Conservation (phyloP, 2,113 vertebrate genomes). For the Sylvilagus bachmani region DNA sequence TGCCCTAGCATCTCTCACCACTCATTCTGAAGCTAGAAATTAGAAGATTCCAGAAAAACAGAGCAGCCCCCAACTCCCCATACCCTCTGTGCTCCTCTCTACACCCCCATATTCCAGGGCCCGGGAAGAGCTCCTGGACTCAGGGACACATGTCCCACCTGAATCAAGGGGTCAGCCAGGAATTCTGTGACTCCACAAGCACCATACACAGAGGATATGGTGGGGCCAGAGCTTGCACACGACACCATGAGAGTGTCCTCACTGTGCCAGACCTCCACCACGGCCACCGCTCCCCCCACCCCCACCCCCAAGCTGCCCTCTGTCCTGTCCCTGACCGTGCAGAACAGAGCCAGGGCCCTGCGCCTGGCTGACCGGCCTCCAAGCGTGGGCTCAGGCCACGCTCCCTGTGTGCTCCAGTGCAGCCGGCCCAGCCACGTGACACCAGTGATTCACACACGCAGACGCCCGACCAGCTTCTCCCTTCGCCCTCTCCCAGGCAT, state of each 20-base stretch:
- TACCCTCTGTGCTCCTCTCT: neutral
- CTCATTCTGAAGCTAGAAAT: constrained; percentile 2
- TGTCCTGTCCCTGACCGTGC: neutral
- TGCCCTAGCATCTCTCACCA: neutral
- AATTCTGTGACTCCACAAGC: neutral
- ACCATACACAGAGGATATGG: too few species aligned
- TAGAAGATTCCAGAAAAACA: neutral
- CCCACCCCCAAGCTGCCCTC: neutral
- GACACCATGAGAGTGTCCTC: neutral
- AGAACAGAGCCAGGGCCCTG: neutral
- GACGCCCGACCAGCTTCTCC: constrained; percentile 54
- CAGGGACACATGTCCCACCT: neutral
- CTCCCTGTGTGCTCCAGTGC: constrained; percentile 49
- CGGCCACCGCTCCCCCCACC: too few species aligned
- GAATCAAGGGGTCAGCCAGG: neutral
- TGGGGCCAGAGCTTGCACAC: neutral
- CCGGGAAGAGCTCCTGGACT: neutral
- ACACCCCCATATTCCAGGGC: neutral
- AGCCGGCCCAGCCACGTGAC: constrained; percentile 77
- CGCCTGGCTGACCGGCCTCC: constrained; percentile 21
- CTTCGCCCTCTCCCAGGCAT: constrained; percentile 81
- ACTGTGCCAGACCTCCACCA: neutral
- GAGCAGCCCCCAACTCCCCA: neutral
- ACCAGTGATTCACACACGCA: constrained; percentile 79
- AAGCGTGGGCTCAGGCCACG: constrained; percentile 20